Percentiles rank a stretch among this genome's conserved stretches.
Evolutionary conservation across 92 coral and sea anemone genomes (phyloP).

Genomic region (Siderastrea radians): DNA sequence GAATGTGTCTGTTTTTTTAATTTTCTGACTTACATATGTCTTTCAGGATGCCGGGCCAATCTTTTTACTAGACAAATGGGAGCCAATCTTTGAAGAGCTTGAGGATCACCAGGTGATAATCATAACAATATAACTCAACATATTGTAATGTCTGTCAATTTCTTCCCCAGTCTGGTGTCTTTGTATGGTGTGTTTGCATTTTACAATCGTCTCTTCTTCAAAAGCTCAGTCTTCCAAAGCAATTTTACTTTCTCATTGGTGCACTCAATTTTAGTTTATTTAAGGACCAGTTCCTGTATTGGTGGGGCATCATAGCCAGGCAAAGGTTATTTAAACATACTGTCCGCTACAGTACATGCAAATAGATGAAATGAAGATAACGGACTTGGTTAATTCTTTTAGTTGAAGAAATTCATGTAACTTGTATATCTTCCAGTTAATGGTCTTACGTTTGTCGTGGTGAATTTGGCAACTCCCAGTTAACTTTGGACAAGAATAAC

Average conservation of each 20-base stretch:
- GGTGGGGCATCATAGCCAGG: background rate
- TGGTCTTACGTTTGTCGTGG: no score
- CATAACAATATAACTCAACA: background rate
- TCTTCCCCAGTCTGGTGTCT: background rate
- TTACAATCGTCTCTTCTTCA: no score
- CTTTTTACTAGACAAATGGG: conserved; percentile 90
- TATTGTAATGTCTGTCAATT: background rate
- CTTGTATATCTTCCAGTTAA: no score
- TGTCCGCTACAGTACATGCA: background rate
- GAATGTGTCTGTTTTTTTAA: no score
- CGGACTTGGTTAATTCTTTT: background rate
- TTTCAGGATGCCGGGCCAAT: conserved; percentile 93
- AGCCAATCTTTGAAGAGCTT: conserved; percentile 98
- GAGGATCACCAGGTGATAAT: conserved; percentile 93
- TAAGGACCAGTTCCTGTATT: background rate
- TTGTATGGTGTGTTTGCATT: no score
- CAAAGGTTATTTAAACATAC: background rate
- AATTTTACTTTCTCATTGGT: no score
- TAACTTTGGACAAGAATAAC: no score
- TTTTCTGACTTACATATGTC: background rate
- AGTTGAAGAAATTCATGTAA: no score
- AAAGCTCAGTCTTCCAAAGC: no score
- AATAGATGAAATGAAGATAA: background rate
- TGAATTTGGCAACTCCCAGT: no score
- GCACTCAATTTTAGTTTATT: background rate